phyloP scores from a whole-genome alignment of 2,797 vertebrate genomes.

The Hephaestus fuliginosus region DNA sequence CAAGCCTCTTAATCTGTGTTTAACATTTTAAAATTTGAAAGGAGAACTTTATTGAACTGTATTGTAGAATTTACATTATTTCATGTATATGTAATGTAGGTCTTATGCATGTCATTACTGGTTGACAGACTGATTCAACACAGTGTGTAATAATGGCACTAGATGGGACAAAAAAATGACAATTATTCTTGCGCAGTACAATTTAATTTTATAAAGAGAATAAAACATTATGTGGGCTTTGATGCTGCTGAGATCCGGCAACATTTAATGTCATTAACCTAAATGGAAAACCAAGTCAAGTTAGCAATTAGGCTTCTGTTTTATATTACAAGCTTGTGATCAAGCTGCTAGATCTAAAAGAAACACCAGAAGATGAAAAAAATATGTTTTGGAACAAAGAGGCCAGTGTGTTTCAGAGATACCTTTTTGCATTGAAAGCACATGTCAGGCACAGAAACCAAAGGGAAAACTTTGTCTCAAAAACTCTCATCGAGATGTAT shows the following conservation, averaged over 20 bases:
- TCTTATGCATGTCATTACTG: not conserved
- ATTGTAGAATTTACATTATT: not conserved
- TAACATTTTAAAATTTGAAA: not conserved
- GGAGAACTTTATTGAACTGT: not conserved
- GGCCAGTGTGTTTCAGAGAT: conserved; percentile 55
- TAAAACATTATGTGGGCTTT: not conserved
- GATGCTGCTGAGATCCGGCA: not conserved
- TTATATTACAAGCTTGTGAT: conserved; percentile 28
- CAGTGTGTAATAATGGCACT: not conserved
- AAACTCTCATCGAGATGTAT: conserved; percentile 30
- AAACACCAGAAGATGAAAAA: conserved; percentile 35
- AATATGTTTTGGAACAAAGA: conserved; percentile 50
- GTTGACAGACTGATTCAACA: not conserved
- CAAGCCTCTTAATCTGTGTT: not conserved
- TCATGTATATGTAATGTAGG: not conserved
- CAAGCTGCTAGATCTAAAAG: conserved; percentile 32
- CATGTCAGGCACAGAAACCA: conserved; percentile 49
- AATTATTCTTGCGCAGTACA: not conserved
- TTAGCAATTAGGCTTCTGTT: conserved; percentile 7
- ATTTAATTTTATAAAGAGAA: not conserved
- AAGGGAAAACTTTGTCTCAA: not conserved
- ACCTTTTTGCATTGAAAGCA: conserved; percentile 63
- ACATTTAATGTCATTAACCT: not conserved
- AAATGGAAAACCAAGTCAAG: not conserved
- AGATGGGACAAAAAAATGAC: not conserved